These are phyloP conservation scores for Triplophysa yarkandensis DNA, from an alignment of 2,797 vertebrate species.

Conservation along the genomic window DNA sequence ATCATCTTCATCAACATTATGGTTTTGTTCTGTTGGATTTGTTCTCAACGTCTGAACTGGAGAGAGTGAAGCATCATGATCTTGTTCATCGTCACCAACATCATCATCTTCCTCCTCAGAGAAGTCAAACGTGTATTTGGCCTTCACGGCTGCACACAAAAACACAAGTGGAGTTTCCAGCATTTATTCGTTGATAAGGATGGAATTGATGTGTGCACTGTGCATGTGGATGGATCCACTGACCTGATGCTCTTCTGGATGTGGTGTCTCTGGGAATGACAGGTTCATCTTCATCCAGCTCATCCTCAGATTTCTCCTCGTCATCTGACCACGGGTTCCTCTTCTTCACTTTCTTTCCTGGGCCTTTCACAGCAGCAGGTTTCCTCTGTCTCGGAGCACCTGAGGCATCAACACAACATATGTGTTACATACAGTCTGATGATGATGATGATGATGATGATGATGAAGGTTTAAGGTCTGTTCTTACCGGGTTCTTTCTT, in stretches of 20 bases:
- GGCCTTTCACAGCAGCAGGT: slow-evolving; percentile 77
- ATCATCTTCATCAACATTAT: slow-evolving; percentile 78
- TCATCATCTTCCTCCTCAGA: slow-evolving; percentile 84
- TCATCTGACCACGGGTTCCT: slow-evolving; percentile 97
- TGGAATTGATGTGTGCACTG: too few relatives aligned
- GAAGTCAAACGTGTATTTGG: slow-evolving; percentile 98
- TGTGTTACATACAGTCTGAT: background rate
- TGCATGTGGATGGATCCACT: background rate
- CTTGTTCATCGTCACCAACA: slow-evolving; percentile 75
- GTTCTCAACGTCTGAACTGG: slow-evolving; percentile 79
- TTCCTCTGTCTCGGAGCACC: slow-evolving; percentile 82
- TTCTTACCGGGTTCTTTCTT: slow-evolving; percentile 90
- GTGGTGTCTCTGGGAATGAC: slow-evolving; percentile 92
- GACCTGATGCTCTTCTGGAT: slow-evolving; percentile 92
- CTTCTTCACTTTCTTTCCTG: slow-evolving; percentile 90
- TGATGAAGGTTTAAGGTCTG: background rate
- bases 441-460: background rate
- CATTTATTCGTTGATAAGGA: too few relatives aligned
- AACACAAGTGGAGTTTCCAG: background rate
- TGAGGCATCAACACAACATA: slow-evolving; percentile 47
- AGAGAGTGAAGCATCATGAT: slow-evolving; percentile 70
- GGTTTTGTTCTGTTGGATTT: slow-evolving; percentile 79
- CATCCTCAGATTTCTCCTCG: slow-evolving; percentile 93
- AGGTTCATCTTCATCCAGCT: slow-evolving; percentile 85
- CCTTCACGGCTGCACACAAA: slow-evolving; percentile 82